Evolutionary conservation across 2,113 vertebrate genomes (phyloP).

Genomic region (Menura novaehollandiae): DNA sequence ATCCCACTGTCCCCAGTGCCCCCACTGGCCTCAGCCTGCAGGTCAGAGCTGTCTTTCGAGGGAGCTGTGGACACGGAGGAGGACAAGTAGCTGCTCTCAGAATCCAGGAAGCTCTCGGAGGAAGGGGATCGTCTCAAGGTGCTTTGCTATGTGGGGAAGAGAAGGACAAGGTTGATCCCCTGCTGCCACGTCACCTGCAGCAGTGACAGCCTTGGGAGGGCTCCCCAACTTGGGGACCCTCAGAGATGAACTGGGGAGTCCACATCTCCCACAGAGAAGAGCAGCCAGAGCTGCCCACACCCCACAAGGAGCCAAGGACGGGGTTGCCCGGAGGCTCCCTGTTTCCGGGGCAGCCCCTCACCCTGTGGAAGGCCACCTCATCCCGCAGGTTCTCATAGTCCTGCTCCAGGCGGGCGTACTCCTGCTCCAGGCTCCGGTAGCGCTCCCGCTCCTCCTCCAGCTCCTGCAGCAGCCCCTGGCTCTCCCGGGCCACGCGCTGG

Average conservation of each 20-base stretch:
- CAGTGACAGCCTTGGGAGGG: neutral
- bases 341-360: neutral
- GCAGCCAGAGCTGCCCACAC: no score
- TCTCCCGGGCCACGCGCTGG: slow-evolving; percentile 1
- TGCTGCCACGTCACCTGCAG: neutral
- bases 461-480: slow-evolving; percentile 52
- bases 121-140: slow-evolving; percentile 67
- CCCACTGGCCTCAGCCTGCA: neutral
- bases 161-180: neutral
- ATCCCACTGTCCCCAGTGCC: neutral
- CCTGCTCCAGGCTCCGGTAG: slow-evolving; percentile 75
- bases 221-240: neutral
- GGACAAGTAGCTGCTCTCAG: neutral
- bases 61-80: neutral
- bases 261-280: neutral
- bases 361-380: slow-evolving; percentile 74
- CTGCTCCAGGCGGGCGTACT: slow-evolving; percentile 77
- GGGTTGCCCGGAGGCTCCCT: rapidly evolving
- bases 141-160: slow-evolving; percentile 40
- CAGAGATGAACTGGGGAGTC: neutral
- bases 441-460: slow-evolving; percentile 71
- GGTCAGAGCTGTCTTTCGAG: neutral
- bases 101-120: slow-evolving; percentile 62
- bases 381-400: slow-evolving; percentile 76
- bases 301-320: rapidly evolving